These are phyloP conservation scores for Agrypnus murinus DNA, from an alignment of 2,888 invertebrate species.

Conservation along the genomic window DNA sequence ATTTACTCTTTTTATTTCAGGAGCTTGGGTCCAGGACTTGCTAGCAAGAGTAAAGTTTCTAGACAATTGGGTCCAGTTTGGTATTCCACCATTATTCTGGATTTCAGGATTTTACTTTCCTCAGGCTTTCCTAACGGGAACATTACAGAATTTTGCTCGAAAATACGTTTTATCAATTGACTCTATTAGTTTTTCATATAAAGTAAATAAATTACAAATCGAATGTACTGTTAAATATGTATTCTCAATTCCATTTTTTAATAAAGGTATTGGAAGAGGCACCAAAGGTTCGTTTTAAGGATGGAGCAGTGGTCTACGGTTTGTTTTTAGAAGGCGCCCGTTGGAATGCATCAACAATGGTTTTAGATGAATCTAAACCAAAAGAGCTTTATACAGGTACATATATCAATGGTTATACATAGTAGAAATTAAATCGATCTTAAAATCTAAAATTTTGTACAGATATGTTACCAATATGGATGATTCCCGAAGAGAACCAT, in stretches of 20 bases:
- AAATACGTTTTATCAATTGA: conserved; percentile 86
- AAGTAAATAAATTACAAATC: conserved; percentile 68
- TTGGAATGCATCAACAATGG: conserved; percentile 77
- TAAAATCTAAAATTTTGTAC: too few relatives aligned
- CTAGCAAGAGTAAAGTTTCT: conserved; percentile 78
- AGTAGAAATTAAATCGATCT: not conserved
- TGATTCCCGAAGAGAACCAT: conserved; percentile 80
- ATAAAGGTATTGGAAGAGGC: conserved; percentile 70
- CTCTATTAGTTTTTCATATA: conserved; percentile 77
- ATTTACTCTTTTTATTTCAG: too few relatives aligned
- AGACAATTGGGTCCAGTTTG: conserved; percentile 77
- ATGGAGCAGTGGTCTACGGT: conserved; percentile 80
- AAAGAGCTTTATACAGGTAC: conserved; percentile 83
- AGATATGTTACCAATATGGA: conserved; percentile 83
- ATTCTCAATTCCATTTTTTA: conserved; percentile 24
- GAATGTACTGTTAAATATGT: not conserved
- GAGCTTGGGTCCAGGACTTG: conserved; percentile 80
- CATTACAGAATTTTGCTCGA: conserved; percentile 87
- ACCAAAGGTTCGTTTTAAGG: conserved; percentile 73
- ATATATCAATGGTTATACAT: not conserved
- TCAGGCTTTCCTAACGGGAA: conserved; percentile 89
- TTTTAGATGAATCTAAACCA: conserved; percentile 77
- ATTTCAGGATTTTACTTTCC: conserved; percentile 91
- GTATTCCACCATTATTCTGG: conserved; percentile 87
- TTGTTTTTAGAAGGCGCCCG: conserved; percentile 86